A percentile compares a stretch with the other conserved stretches of the same genome.
Evolutionary conservation across 2,888 invertebrate species (phyloP).

Genomic region (Thecophora atra): DNA sequence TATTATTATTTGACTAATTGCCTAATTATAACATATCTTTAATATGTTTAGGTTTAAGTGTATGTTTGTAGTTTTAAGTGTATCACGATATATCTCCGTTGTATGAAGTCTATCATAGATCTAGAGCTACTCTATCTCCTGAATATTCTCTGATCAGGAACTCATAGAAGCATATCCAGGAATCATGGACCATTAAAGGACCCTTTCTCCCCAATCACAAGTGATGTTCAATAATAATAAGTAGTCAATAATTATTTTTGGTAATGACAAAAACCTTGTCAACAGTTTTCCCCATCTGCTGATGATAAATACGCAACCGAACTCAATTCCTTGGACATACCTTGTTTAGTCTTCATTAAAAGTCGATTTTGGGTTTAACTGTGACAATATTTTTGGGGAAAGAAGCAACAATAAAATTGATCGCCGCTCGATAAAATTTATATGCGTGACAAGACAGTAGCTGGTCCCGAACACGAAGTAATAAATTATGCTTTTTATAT

Average conservation of each 20-base stretch:
- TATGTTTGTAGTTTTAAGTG: too few species aligned
- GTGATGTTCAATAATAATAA: background rate
- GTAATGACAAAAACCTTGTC: slow-evolving; percentile 23
- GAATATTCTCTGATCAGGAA: too few species aligned
- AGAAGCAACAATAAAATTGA: background rate
- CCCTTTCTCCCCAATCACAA: too few species aligned
- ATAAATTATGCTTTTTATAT: slow-evolving; percentile 56
- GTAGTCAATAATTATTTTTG: slow-evolving; percentile 1
- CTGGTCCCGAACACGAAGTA: slow-evolving; percentile 30
- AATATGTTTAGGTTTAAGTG: too few species aligned
- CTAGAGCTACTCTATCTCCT: too few species aligned
- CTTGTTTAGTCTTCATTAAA: slow-evolving; percentile 42
- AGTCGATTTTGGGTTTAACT: slow-evolving; percentile 38
- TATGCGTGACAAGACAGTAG: slow-evolving; percentile 15
- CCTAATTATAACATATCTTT: background rate
- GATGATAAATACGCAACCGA: background rate
- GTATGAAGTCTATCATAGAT: too few species aligned
- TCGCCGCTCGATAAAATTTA: slow-evolving; percentile 24
- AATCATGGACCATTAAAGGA: too few species aligned
- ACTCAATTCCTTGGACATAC: background rate
- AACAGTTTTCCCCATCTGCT: background rate
- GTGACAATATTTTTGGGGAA: background rate
- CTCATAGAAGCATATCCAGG: too few species aligned
- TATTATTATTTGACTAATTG: background rate
- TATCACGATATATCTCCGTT: too few species aligned